Evolutionary conservation across 2,888 invertebrate species (phyloP).

Genomic region (Scaeva pyrastri): DNA sequence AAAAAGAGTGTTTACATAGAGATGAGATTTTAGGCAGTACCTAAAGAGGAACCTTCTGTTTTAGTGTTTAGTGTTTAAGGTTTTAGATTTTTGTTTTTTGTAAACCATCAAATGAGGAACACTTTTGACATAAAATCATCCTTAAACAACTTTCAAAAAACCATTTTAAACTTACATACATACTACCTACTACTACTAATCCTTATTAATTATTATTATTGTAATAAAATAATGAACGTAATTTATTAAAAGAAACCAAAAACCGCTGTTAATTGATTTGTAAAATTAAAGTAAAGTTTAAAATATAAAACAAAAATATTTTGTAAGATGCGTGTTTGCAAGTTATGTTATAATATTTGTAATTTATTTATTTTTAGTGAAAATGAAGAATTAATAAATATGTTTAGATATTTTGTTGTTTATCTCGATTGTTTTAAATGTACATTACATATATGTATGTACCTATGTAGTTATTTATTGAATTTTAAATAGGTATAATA

Average conservation of each 20-base stretch:
- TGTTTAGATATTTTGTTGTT: constrained; percentile 60
- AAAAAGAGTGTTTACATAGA: background rate
- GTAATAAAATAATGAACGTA: constrained; percentile 11
- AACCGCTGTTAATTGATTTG: constrained; percentile 50
- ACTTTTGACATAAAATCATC: constrained; percentile 13
- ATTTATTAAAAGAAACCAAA: constrained; percentile 68
- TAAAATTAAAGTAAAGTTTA: constrained; percentile 31
- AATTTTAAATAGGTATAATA: too few species aligned
- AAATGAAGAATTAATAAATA: constrained; percentile 55
- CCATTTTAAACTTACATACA: constrained; percentile 12
- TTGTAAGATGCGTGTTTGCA: constrained; percentile 48
- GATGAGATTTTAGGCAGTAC: background rate
- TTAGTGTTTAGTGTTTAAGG: constrained; percentile 49
- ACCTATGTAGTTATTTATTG: too few species aligned
- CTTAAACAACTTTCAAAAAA: constrained; percentile 24
- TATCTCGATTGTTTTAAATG: background rate
- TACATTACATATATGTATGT: too few species aligned
- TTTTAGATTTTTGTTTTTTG: constrained; percentile 17
- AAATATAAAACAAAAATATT: constrained; percentile 29
- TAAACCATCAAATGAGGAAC: constrained; percentile 30
- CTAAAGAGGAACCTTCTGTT: constrained; percentile 23
- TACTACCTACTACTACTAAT: constrained; percentile 44
- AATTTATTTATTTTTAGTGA: constrained; percentile 66
- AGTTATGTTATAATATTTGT: constrained; percentile 51
- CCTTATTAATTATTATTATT: constrained; percentile 54